Evolutionary conservation across 2,888 invertebrate genomes (phyloP), one percentile per base, ranked within the genome.

Genomic region (Lordiphosa andalusiaca): DNA sequence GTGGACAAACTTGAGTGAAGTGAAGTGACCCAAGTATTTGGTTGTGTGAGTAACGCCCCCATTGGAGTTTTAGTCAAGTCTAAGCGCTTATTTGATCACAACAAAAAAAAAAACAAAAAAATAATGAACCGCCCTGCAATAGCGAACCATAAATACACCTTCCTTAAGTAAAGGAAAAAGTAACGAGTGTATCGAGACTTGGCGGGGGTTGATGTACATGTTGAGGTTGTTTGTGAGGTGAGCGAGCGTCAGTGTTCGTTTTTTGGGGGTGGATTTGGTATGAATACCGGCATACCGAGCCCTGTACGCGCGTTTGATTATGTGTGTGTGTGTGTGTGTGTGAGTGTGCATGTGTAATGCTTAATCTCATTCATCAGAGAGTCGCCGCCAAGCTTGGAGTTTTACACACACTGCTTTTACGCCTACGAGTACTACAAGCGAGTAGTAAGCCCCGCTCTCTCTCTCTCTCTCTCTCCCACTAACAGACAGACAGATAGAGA

Each of bases 351-450:
- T 54, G 52, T 68, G 85, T 67, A 67, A 58, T 73, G 77, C 66
- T 78, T 85, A 85, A 85, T 84, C 86, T 85, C 85, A 85, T 85
- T 85, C 85, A 85, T 85, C 85, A 86, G 83, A 77, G 71, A 71
- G 82, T 58, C 53, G 65, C 46, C 67, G 59, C 47, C 67, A 60
- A 53, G 47, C 57, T 59, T 44, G 30, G 63, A 78, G 69, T 74
- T 78, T 82, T 84, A 78, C 78, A 84, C 78, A 84, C 78, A 78
- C 30, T 30, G 30, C 71, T 84, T 73, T 83, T 84, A 84, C 78
- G 83, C 65, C 61, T 68, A 68, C 72, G 76, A 84, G 80, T 82
- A 78, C 83, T 84, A 82, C 58, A 35, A 62, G 53, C 75, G 80
- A 75, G 40, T 69, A 60, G 30, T 53, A 30, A 37, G 21, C 47